phyloP scores from a whole-genome alignment of 2,113 vertebrate species.

The Ranitomeya variabilis region DNA sequence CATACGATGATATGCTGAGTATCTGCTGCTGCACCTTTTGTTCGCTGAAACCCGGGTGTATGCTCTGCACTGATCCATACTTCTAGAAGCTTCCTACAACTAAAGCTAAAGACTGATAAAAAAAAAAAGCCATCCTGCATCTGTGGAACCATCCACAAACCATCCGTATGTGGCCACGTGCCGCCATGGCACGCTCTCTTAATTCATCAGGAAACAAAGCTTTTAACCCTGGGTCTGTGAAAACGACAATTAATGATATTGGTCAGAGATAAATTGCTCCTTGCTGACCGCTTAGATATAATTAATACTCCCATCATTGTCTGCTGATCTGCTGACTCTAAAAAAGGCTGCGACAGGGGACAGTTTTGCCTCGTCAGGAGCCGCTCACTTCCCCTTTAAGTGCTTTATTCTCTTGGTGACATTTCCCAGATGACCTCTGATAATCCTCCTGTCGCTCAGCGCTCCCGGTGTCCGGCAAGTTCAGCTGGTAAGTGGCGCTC shows the following conservation, averaged over 20 bases:
- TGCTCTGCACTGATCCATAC: no score
- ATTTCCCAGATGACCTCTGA: constrained; percentile 16
- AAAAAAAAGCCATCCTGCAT: no score
- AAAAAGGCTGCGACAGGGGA: not conserved
- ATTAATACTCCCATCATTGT: constrained; percentile 1
- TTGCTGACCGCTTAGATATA: not conserved
- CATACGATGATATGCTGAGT: no score
- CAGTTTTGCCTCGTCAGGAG: not conserved
- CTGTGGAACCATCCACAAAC: no score
- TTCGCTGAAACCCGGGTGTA: no score
- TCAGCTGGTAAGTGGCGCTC: constrained; percentile 33
- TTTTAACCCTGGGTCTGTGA: not conserved
- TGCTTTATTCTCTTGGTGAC: not conserved
- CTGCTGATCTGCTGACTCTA: not conserved
- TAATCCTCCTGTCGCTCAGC: constrained; percentile 28
- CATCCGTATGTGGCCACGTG: not conserved
- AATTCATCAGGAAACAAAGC: not conserved
- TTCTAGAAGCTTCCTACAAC: no score
- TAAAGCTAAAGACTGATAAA: no score
- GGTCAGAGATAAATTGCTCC: constrained; percentile 1
- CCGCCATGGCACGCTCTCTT: not conserved
- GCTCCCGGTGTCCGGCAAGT: not conserved
- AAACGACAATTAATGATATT: not conserved
- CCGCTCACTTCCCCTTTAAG: not conserved
- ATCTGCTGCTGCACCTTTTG: no score